phyloP scores from a whole-genome alignment of 2,888 invertebrate genomes.

The Kryphioiulus occultus region DNA sequence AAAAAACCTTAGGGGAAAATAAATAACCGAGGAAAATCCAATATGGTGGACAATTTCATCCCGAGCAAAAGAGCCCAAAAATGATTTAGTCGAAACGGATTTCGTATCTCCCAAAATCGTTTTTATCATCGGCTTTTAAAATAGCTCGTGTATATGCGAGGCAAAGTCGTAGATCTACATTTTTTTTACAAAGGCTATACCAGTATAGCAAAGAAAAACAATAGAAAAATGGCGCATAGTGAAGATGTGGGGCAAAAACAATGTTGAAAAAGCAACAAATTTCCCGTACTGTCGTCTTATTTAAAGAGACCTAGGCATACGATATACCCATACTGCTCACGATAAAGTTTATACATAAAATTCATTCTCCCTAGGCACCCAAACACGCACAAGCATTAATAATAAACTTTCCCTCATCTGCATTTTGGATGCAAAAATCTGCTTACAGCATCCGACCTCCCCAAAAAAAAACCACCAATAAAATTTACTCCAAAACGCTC shows the following conservation, averaged over 20 bases:
- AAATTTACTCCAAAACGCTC: conserved; percentile 28
- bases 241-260: background rate
- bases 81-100: background rate
- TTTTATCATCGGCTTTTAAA: conserved; percentile 17
- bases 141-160: conserved; percentile 11
- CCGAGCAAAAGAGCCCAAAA: background rate
- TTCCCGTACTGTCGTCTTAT: background rate
- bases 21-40: background rate
- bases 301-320: background rate
- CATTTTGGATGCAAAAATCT: conserved; percentile 25
- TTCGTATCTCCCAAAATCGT: background rate
- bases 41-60: background rate
- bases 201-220: background rate
- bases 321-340: background rate
- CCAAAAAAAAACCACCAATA: background rate
- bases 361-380: background rate
- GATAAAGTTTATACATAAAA: background rate
- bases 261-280: background rate
- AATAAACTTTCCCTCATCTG: conserved; percentile 31
- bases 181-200: background rate
- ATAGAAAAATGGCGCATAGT: background rate
- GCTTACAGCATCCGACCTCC: background rate
- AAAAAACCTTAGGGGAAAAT: background rate
- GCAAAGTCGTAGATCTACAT: background rate
- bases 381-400: background rate